phyloP scores from a whole-genome alignment of 1,140 invertebrate genomes.

The Drosophila seguyi region DNA sequence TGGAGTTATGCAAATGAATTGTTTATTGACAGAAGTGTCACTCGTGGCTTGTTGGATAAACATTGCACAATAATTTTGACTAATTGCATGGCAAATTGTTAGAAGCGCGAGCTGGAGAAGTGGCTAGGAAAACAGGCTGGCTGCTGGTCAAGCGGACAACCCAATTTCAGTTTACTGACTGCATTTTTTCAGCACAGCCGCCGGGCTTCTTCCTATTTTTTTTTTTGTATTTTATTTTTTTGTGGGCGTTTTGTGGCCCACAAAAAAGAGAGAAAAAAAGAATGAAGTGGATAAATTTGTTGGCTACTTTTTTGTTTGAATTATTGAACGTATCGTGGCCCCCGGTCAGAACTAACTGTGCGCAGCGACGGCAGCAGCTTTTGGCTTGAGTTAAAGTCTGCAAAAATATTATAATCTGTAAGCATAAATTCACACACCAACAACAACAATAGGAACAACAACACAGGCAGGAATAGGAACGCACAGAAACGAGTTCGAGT shows the following conservation, averaged over 20 bases:
- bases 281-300: conserved; percentile 50
- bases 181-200: conserved; percentile 34
- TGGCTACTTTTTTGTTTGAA: conserved; percentile 79
- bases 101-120: conserved; percentile 29
- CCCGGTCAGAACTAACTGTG: conserved; percentile 72
- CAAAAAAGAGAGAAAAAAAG: conserved; percentile 25
- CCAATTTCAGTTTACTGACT: conserved; percentile 65
- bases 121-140: conserved; percentile 6
- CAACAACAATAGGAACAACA: conserved; percentile 10
- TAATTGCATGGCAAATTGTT: conserved; percentile 78
- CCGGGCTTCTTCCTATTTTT: conserved; percentile 7
- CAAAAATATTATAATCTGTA: conserved; percentile 80
- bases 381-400: conserved; percentile 41
- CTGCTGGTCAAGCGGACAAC: conserved; percentile 45
- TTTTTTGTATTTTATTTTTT: no score
- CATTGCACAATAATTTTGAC: conserved; percentile 83
- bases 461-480: conserved; percentile 20
- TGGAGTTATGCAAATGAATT: conserved; percentile 79
- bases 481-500: conserved; percentile 55
- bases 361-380: conserved; percentile 26
- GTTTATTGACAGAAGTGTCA: conserved; percentile 79
- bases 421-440: conserved; percentile 79
- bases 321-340: conserved; percentile 77
- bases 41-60: conserved; percentile 73
- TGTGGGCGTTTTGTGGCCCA: conserved; percentile 64